Conservation (phyloP, 2,888 invertebrate genomes). For the Drosophila macrospina region DNA sequence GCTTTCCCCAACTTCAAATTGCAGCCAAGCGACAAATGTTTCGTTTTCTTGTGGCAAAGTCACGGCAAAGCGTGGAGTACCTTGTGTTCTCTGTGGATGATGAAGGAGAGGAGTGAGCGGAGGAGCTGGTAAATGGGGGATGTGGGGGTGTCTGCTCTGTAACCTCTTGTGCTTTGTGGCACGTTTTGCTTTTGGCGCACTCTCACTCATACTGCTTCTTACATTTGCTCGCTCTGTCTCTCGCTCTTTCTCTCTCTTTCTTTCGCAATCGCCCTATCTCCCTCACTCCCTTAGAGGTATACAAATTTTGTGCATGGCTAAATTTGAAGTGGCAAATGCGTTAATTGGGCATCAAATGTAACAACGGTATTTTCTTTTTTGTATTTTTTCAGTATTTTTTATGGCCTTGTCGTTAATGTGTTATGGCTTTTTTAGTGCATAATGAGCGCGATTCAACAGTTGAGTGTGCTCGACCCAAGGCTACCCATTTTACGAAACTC, state of each 20-base stretch:
- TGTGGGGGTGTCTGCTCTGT: slow-evolving; percentile 35
- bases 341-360: slow-evolving; percentile 79
- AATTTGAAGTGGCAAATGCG: slow-evolving; percentile 70
- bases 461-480: background rate
- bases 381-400: slow-evolving; percentile 19
- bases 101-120: no score
- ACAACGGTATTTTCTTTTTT: slow-evolving; percentile 23
- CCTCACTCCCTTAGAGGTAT: slow-evolving; percentile 37
- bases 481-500: background rate
- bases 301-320: slow-evolving; percentile 66
- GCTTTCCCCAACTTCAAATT: slow-evolving; percentile 30
- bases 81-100: background rate
- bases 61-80: slow-evolving; percentile 12
- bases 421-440: slow-evolving; percentile 9
- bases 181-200: slow-evolving; percentile 55
- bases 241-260: background rate
- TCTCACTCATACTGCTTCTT: background rate
- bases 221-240: background rate
- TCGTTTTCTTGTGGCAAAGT: slow-evolving; percentile 43
- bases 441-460: background rate
- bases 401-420: slow-evolving; percentile 18
- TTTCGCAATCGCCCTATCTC: background rate
- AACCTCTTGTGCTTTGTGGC: slow-evolving; percentile 64
- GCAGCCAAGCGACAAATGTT: slow-evolving; percentile 71
- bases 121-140: background rate